Base-by-base conservation (phyloP, 2,888 invertebrate species). In the Cepaea hortensis region DNA sequence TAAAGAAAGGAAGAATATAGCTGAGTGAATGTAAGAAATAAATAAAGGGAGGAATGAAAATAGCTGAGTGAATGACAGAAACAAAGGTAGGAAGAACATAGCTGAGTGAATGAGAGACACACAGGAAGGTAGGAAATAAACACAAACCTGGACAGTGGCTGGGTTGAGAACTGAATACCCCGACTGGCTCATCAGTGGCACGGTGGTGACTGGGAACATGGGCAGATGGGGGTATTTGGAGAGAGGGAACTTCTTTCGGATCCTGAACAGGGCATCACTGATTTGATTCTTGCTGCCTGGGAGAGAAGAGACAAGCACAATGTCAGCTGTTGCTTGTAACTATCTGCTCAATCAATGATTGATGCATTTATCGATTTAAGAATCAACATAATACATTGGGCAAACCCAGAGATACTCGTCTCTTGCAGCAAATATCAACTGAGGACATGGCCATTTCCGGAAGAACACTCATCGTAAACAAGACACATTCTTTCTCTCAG, bases 231-330 rank as follows among this genome's bases (percentile, higher is more conserved):
- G 97, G 95, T 96, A 98, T 91, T 96, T 96, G 92, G 97, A 96
- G 90, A 96, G 95, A 9, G 98, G 98, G 94, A 98, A 97, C 94
- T 97, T 97, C 90, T 97, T 96, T 91, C 97, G 96, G 90, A 99
- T 97, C 95, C 98, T 96, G 91, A 96, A 96, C 94, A 98, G 95
- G 68, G 98, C 98, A 90, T 96, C 96, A 91, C 97, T 96, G 90
- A 98, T 97, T 93, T 97, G 97, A 90, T 95, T 95, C 91, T 96
- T 96, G 80, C 96, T 96, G 91, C 97, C 97, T 96, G 88, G 1
- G 87, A 88, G 85, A 75, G 18, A 46, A 13, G 46, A 35, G 35
- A 73, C 77, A 20, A 86, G 7, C 6, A 55, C 55, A 55, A 0
- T 55, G 55, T 55, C 2, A 55, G 55, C 11, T 55, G 11, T 55